Percentiles rank a stretch among this genome's conserved stretches.
Evolutionary conservation across 2,113 vertebrate species (phyloP).

Genomic region (Pollachius pollachius): DNA sequence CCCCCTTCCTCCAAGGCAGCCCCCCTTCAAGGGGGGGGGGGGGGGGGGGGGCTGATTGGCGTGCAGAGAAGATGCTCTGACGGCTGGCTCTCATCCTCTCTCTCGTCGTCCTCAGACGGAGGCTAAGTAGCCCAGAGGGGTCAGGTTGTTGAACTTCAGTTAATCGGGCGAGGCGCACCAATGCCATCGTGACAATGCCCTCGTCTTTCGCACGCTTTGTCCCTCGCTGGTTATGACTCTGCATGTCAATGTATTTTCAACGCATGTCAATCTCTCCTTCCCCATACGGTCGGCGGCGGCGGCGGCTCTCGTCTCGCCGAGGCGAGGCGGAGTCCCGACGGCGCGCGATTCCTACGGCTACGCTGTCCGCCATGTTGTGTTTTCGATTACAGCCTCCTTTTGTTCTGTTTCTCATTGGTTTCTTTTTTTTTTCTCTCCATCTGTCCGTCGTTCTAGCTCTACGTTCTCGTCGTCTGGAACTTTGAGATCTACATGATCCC

Average conservation of each 20-base stretch:
- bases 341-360: too few relatives aligned
- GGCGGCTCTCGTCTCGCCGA: conserved; percentile 22
- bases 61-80: conserved; percentile 52
- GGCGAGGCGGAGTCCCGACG: conserved; percentile 10
- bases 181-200: conserved; percentile 35
- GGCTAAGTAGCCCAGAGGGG: conserved; percentile 36
- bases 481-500: conserved; percentile 99
- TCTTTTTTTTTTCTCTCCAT: conserved; percentile 18
- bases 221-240: conserved; percentile 45
- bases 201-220: conserved; percentile 29
- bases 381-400: conserved; percentile 7
- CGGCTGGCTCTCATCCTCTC: conserved; percentile 47
- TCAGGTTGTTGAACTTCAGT: conserved; percentile 44
- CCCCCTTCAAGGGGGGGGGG: too few relatives aligned
- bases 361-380: too few relatives aligned
- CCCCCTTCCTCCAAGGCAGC: conserved; percentile 5
- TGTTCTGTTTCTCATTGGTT: conserved; percentile 31
- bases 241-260: conserved; percentile 1
- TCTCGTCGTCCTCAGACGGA: conserved; percentile 20
- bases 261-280: too few relatives aligned
- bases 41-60: conserved; percentile 60
- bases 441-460: conserved; percentile 75
- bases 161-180: conserved; percentile 10
- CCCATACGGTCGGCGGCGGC: too few relatives aligned
- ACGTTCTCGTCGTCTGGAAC: conserved; percentile 95